phyloP scores from a whole-genome alignment of 2,888 invertebrate species.

The Campoplex nolae region DNA sequence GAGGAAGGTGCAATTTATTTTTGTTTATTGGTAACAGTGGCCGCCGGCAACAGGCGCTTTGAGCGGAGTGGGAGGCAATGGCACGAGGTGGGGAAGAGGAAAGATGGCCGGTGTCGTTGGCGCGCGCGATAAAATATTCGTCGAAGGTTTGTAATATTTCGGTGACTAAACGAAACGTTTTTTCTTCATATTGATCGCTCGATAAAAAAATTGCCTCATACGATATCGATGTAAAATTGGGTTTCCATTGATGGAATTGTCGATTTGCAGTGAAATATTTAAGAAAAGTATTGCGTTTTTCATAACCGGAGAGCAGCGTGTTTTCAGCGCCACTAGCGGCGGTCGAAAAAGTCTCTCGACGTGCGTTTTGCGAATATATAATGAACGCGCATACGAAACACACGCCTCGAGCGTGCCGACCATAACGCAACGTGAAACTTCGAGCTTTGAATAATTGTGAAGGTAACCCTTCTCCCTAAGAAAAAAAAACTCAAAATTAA shows the following conservation, averaged over 20 bases:
- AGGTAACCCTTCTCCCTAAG: slow-evolving; percentile 9
- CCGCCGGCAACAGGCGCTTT: slow-evolving; percentile 65
- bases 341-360: background rate
- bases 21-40: slow-evolving; percentile 53
- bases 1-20: background rate
- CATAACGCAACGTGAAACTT: slow-evolving; percentile 8
- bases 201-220: background rate
- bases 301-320: background rate
- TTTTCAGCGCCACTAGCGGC: slow-evolving; percentile 31
- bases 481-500: slow-evolving; percentile 17
- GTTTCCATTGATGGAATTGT: background rate
- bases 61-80: slow-evolving; percentile 19
- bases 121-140: slow-evolving; percentile 60
- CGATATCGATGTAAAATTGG: background rate
- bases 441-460: slow-evolving; percentile 19
- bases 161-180: background rate
- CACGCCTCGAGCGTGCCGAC: slow-evolving; percentile 54
- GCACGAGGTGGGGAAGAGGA: slow-evolving; percentile 61
- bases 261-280: background rate
- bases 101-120: slow-evolving; percentile 8
- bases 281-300: background rate
- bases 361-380: slow-evolving; percentile 25
- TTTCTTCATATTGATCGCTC: background rate
- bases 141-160: background rate
- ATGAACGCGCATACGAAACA: slow-evolving; percentile 45